These are phyloP conservation scores for Tapera naevia DNA, from an alignment of 2,797 vertebrate genomes.

Conservation along the genomic window DNA sequence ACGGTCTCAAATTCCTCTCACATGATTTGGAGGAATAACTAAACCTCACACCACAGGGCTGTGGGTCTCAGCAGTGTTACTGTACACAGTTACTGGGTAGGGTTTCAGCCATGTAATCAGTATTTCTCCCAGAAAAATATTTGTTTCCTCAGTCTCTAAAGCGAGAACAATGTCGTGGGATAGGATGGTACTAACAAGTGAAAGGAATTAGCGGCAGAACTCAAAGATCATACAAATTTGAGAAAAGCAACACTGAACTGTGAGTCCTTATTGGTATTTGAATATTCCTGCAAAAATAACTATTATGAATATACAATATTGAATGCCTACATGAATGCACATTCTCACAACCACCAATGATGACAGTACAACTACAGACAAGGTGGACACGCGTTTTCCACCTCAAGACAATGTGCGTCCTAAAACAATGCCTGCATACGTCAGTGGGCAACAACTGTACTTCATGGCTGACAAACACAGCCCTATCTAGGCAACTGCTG, in stretches of 20 bases:
- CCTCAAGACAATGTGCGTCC: not conserved
- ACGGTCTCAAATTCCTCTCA: not conserved
- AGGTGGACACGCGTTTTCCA: not conserved
- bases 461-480: not conserved
- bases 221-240: not conserved
- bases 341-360: not conserved
- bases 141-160: not conserved
- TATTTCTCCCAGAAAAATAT: not conserved
- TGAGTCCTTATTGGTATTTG: not conserved
- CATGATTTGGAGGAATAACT: not conserved
- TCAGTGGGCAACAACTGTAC: not conserved
- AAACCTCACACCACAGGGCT: not conserved
- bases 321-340: not conserved
- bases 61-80: not conserved
- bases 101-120: not conserved
- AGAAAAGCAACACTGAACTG: not conserved
- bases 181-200: not conserved
- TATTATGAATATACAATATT: not conserved
- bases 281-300: not conserved
- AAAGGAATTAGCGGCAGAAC: not conserved
- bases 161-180: not conserved
- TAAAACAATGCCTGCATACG: fast-evolving
- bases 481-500: not conserved
- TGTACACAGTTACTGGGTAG: not conserved
- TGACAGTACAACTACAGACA: not conserved